Evolutionary conservation across 1,140 invertebrate genomes (phyloP), one percentile per base, ranked within the genome.

Genomic region (Drosophila tropicalis): DNA sequence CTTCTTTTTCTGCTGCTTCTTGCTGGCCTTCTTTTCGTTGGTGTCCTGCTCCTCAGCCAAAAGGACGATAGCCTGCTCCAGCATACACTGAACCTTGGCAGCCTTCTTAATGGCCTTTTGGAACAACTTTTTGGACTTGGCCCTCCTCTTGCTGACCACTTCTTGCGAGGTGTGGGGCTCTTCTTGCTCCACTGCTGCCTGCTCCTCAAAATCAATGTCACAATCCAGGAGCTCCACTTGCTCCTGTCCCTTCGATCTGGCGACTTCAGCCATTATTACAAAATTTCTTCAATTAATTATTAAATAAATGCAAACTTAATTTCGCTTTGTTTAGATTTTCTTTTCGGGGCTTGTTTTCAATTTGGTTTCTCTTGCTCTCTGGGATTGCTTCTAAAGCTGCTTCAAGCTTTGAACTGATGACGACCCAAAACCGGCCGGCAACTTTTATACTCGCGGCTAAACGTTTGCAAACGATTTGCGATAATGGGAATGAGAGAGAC

Each of bases 31-130:
- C 44, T 69, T 44, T 4, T 25, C 39, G 51, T 25, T 7, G n/a
- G 47, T 56, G 22, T 22, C 47, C 61, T 73, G 65, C 54, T 82
- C 69, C 55, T 68, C 67, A 40, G 64, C 64, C 60, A 90, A 67
- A 54, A 81, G 70, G 5, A 62, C 9, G 36, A 82, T 68, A 0
- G 76, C 79, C 22, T 68, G 32, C 41, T 83, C 64, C 67, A 90
- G 69, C 79, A 86, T 75, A 5, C 66, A 32, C 44, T 90, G 79
- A 17, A 77, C 79, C 64, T 85, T 90, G 15, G 9, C 25, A 12
- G 83, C 76, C 65, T 78, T 83, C 58, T 81, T 86, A 40, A 90
- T 69, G 12, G 86, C 86, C 68, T 83, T 78, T 51, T 36, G 36
- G 32, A 73, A 64, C 4, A 78, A 64, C 57, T 65, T 71, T 13